Base-by-base conservation (phyloP, 2,888 invertebrate species). In the Asteroscopus sphinx region DNA sequence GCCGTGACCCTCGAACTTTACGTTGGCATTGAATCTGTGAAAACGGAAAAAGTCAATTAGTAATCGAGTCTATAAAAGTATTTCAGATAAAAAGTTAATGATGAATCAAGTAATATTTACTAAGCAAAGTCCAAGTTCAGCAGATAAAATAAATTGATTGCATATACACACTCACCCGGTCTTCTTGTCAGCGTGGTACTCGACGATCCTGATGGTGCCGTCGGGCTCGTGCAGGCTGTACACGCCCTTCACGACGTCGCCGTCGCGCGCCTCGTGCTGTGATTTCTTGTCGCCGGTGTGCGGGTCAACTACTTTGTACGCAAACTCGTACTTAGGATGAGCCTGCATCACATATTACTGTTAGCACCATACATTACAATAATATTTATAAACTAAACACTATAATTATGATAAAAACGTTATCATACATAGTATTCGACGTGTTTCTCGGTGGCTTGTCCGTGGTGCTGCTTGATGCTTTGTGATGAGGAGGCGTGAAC, bases 171-270 rank as follows among this genome's bases (percentile, higher is more conserved):
- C 51, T 70, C 9, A 68, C 68, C 68, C 68, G 13, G 52, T 91
- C 82, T 69, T 92, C 84, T 68, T 65, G 70, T 92, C 93, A n/a
- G 93, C 90, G 66, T 83, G 85, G 80, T 94, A 94, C 69, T 91
- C 86, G 12, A 94, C 94, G 28, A 89, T 90, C 69, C 94, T 86
- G 56, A 92, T 64, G 68, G 93, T 65, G 39, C 79, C 79, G 36
- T 90, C 92, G 30, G 93, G 90, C 73, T 94, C 93, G 67, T 92
- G 89, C 51, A 94, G 81, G 51, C 89, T 91, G 82, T 95, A 95
- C 73, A 94, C 92, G 28, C 95, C 95, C 79, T 94, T 91, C 54
- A 95, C 95, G 35, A 89, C 89, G 74, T 95, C 92, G 0, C 95
- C 95, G 83, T 94, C 92, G 40, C 91, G 88, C 52, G 87, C 79